phyloP scores from a whole-genome alignment of 2,888 invertebrate genomes.

The Geotrupes spiniger region DNA sequence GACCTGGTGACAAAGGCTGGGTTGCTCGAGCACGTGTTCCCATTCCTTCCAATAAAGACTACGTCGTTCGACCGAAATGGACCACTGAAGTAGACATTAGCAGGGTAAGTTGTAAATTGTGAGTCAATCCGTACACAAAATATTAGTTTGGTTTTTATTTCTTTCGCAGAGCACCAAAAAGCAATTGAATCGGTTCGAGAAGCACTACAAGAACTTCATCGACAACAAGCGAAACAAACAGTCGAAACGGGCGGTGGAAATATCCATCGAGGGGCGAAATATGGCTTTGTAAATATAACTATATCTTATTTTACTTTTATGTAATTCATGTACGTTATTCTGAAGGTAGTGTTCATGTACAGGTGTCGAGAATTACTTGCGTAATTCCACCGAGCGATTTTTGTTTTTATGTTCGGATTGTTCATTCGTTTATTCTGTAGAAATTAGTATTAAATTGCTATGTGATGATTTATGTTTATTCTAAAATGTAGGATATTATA shows the following conservation, averaged over 20 bases:
- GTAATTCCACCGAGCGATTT: too few relatives aligned
- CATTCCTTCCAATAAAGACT: constrained; percentile 92
- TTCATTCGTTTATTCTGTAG: too few relatives aligned
- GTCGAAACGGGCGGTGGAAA: constrained; percentile 82
- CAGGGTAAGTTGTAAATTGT: constrained; percentile 54
- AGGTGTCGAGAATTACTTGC: too few relatives aligned
- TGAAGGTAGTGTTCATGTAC: too few relatives aligned
- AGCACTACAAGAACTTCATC: constrained; percentile 86
- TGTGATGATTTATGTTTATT: too few relatives aligned
- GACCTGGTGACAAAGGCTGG: constrained; percentile 96
- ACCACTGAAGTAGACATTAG: constrained; percentile 84
- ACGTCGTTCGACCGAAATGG: constrained; percentile 91
- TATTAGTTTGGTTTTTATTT: too few relatives aligned
- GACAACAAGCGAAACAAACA: constrained; percentile 80
- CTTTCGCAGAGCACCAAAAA: constrained; percentile 68
- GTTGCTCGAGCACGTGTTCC: constrained; percentile 93
- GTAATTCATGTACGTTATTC: too few relatives aligned
- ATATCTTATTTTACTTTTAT: constrained; percentile 4
- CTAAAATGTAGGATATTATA: too few relatives aligned
- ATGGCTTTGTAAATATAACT: constrained; percentile 78
- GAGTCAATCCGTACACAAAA: too few relatives aligned
- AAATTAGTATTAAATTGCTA: too few relatives aligned
- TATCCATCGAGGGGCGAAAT: constrained; percentile 94
- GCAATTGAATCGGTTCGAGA: constrained; percentile 85
- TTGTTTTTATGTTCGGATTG: too few relatives aligned